Conservation (phyloP, 2,113 vertebrate genomes). For the Triplophysa dalaica region DNA sequence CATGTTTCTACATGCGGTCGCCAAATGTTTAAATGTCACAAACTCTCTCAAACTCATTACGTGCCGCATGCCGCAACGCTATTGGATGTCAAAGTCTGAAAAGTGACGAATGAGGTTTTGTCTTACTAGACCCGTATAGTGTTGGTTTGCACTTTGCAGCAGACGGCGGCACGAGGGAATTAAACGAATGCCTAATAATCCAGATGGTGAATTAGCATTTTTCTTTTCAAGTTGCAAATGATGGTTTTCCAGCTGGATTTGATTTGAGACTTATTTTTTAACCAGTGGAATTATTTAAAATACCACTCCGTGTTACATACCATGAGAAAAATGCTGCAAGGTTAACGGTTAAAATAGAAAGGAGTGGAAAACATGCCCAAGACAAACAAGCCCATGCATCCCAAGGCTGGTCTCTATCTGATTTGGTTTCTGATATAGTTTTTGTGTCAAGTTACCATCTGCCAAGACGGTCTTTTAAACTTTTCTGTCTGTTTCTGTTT, state of each 20-base stretch:
- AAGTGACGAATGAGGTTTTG: neutral
- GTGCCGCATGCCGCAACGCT: neutral
- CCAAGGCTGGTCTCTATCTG: no score
- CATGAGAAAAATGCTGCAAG: neutral
- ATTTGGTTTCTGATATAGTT: no score
- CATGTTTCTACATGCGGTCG: neutral
- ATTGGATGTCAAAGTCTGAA: neutral
- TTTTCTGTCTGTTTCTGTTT: no score
- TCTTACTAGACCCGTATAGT: neutral
- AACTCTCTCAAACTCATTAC: neutral
- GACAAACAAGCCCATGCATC: no score
- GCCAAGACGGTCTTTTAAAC: no score
- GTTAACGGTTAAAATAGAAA: neutral
- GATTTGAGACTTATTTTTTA: slow-evolving; percentile 18
- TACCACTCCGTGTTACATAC: neutral
- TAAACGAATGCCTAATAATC: slow-evolving; percentile 41
- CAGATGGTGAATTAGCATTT: slow-evolving; percentile 79
- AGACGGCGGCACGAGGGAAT: slow-evolving; percentile 31
- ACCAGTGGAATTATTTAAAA: neutral
- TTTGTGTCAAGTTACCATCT: no score
- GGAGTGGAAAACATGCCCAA: no score
- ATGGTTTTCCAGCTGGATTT: slow-evolving; percentile 56
- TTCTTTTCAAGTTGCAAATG: slow-evolving; percentile 56
- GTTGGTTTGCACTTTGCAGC: slow-evolving; percentile 21
- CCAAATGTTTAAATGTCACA: neutral